These are phyloP conservation scores for Ectemnius continuus DNA, from an alignment of 2,888 invertebrate species.

Conservation along the genomic window DNA sequence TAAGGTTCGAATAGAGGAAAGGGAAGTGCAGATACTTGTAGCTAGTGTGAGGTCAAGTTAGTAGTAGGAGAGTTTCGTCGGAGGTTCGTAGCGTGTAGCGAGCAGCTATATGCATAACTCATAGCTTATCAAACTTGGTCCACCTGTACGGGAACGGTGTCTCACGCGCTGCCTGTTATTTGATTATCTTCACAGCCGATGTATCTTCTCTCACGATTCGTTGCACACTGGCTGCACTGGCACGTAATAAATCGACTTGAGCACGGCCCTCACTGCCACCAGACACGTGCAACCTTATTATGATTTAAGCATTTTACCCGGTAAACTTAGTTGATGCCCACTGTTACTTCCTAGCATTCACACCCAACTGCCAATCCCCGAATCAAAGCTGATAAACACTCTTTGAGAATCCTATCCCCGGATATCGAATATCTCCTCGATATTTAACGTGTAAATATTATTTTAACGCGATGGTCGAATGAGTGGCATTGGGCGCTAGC, in stretches of 20 bases:
- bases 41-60: too few relatives aligned
- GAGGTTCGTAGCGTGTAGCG: too few relatives aligned
- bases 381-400: too few relatives aligned
- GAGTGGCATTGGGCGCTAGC: too few relatives aligned
- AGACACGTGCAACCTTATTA: background rate
- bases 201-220: slow-evolving; percentile 42
- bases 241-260: slow-evolving; percentile 49
- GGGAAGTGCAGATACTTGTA: background rate
- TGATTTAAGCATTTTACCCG: background rate
- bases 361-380: too few relatives aligned
- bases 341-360: too few relatives aligned
- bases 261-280: background rate
- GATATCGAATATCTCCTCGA: too few relatives aligned
- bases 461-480: too few relatives aligned
- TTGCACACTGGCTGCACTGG: slow-evolving; percentile 21
- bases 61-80: too few relatives aligned
- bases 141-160: slow-evolving; percentile 45
- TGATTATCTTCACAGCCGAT: slow-evolving; percentile 38
- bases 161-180: slow-evolving; percentile 23
- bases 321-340: too few relatives aligned
- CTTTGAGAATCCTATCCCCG: too few relatives aligned
- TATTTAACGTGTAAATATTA: too few relatives aligned
- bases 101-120: slow-evolving; percentile 34
- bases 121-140: slow-evolving; percentile 30
- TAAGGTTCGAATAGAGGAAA: background rate